A percentile compares a stretch with the other conserved stretches of the same genome.
phyloP scores from a whole-genome alignment of 2,888 invertebrate genomes.

The Calameuta idolon region DNA sequence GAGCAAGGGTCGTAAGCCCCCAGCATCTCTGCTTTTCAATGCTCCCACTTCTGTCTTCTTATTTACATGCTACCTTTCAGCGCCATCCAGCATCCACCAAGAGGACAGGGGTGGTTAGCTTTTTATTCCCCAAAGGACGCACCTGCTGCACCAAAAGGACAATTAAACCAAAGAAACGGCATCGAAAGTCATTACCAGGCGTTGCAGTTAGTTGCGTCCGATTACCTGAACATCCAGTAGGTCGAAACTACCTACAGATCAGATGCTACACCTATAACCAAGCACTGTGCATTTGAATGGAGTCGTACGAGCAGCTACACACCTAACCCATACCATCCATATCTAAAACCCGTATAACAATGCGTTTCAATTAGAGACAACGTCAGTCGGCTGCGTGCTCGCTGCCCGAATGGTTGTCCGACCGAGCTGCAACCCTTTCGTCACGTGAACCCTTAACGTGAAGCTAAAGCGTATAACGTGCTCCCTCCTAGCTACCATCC shows the following conservation, averaged over 20 bases:
- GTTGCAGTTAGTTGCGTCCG: neutral
- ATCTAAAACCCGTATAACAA: neutral
- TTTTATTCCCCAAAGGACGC: no score
- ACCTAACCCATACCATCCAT: neutral
- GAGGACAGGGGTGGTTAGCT: neutral
- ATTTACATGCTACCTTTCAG: neutral
- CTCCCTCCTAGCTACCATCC: neutral
- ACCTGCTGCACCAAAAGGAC: neutral
- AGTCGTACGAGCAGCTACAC: neutral
- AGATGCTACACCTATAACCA: neutral
- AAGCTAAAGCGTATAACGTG: neutral
- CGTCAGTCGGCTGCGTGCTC: neutral
- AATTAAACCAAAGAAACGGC: neutral
- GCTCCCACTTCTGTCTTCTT: neutral
- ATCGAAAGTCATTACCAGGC: neutral
- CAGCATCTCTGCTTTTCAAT: neutral
- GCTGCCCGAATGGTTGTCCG: neutral
- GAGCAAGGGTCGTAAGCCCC: neutral
- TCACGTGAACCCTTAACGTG: neutral
- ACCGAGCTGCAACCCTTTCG: neutral
- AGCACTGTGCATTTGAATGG: neutral
- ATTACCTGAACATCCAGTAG: neutral
- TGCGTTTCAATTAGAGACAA: neutral
- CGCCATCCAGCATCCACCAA: neutral
- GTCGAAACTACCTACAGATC: neutral